A percentile compares a stretch with the other conserved stretches of the same genome.
These are phyloP conservation scores for Benitochromis conjunctus DNA, from an alignment of 2,113 vertebrate genomes.

Conservation along the genomic window DNA sequence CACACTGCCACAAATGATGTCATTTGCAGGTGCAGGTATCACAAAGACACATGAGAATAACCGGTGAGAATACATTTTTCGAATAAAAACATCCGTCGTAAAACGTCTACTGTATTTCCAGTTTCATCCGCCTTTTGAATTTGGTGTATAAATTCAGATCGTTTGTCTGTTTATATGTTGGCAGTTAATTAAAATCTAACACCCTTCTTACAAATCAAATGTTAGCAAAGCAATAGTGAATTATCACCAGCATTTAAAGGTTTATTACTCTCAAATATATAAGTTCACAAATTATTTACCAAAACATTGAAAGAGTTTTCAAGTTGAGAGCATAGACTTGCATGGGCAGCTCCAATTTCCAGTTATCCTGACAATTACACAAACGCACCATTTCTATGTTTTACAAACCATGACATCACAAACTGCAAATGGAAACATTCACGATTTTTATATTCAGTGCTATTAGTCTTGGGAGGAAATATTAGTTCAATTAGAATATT, in stretches of 20 bases:
- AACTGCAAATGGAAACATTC: slow-evolving; percentile 17
- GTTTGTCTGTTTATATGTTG: neutral
- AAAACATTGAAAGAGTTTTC: neutral
- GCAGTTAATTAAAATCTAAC: neutral
- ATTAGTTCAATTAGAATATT: slow-evolving; percentile 25
- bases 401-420: neutral
- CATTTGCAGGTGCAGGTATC: neutral
- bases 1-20: slow-evolving; percentile 16
- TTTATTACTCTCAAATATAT: neutral
- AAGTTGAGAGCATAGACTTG: neutral
- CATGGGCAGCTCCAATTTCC: neutral
- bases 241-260: accelerated
- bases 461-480: slow-evolving; percentile 38
- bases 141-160: neutral
- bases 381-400: neutral
- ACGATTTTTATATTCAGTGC: slow-evolving; percentile 38
- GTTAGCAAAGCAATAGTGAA: neutral
- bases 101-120: neutral
- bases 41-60: neutral
- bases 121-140: neutral
- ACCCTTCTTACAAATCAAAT: neutral
- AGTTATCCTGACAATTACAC: neutral
- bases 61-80: neutral
- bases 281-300: neutral
- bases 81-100: neutral